These are phyloP conservation scores for Eretmochelys imbricata DNA, from an alignment of 2,113 vertebrate species.

Conservation along the genomic window DNA sequence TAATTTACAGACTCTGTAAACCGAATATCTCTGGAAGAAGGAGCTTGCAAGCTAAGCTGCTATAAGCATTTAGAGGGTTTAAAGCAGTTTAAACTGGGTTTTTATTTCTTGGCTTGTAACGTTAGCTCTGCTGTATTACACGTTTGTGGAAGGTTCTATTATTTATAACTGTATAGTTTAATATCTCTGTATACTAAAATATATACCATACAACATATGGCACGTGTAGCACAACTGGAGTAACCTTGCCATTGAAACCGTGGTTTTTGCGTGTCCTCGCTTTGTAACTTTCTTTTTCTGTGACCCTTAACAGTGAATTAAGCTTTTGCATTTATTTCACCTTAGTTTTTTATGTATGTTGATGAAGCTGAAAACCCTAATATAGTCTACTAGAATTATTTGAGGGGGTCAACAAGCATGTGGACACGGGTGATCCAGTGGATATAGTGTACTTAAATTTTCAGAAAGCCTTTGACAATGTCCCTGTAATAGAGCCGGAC, in stretches of 20 bases:
- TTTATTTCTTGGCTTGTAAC: not conserved
- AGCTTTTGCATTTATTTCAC: conserved; percentile 45
- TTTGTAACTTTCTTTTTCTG: conserved; percentile 6
- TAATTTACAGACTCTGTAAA: not conserved
- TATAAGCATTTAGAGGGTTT: not conserved
- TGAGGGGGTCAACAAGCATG: too few relatives aligned
- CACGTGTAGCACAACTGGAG: not conserved
- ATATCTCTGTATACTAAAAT: conserved; percentile 6
- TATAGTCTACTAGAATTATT: not conserved
- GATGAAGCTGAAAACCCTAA: conserved; percentile 40
- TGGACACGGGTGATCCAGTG: too few relatives aligned
- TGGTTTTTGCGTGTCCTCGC: not conserved
- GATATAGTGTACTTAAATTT: too few relatives aligned
- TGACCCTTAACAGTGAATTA: not conserved
- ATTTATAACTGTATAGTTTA: not conserved
- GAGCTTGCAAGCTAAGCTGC: not conserved
- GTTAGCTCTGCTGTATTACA: not conserved
- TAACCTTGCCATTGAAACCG: not conserved
- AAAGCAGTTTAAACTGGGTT: not conserved
- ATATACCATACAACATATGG: not conserved
- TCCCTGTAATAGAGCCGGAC: too few relatives aligned
- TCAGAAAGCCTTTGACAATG: too few relatives aligned
- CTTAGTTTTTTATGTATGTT: conserved; percentile 35
- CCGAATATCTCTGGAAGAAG: not conserved
- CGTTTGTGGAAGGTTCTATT: not conserved